Evolutionary conservation across 2,888 invertebrate species (phyloP), one percentile per base, ranked within the genome.

Genomic region (Zhuqinia jingwanae): DNA sequence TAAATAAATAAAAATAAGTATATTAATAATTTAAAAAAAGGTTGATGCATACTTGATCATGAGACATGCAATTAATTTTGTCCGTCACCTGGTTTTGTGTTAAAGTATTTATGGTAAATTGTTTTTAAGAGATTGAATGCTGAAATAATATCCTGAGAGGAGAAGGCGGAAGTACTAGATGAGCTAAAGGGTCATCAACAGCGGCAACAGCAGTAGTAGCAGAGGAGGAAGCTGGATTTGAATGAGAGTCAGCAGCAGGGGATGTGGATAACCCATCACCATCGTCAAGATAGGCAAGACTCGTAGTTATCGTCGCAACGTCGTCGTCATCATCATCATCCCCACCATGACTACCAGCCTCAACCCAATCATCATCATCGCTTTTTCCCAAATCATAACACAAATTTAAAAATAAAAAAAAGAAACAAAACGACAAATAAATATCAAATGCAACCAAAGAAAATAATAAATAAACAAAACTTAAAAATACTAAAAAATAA

Each of bases 61-160:
- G 56, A 36, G 45, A 27, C 85, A 80, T 85, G 85, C 85, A 50
- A 65, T 36, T 70, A 79, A 42, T 73, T 79, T 25, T 50, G 76
- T 76, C 87, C 87, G 47, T 87, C 87, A 87, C 87, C 87, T 87
- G 58, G 36, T 30, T 75, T 50, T 5, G 56, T 56, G 75, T 27
- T 36, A 75, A 56, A 36, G 56, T 30, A 36, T 36, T 36, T 36
- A 56, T 56, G 53, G 53, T 30, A 75, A 73, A 27, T 42, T 42
- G 58, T n/a, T 82, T n/a, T 78, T 82, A 87, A 36, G 87, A 82
- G 58, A 82, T 78, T 42, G 87, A 82, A 60, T 83, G 87, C 82
- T 87, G 87, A 87, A 87, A 87, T 36, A 87, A 70, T 70, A 87
- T 82, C 87, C 82, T 58, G 70, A 82, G 78, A 8, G 82, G 87